phyloP scores from a whole-genome alignment of 2,888 invertebrate genomes.

The Epinotia brunnichana region DNA sequence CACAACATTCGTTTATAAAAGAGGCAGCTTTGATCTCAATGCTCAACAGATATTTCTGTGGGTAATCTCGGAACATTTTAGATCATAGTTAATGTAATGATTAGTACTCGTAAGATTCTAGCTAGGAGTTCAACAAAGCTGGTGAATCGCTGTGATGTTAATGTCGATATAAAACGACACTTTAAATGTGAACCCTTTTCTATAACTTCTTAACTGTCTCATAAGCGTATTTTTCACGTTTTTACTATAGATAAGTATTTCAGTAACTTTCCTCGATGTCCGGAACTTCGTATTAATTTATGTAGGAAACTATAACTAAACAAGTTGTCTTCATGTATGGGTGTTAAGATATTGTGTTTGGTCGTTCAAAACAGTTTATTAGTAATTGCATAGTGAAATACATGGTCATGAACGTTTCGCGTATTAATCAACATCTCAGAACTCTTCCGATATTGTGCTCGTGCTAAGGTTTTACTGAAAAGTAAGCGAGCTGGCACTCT shows the following conservation, averaged over 20 bases:
- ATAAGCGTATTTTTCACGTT: conserved; percentile 33
- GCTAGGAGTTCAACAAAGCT: conserved; percentile 56
- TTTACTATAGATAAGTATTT: conserved; percentile 28
- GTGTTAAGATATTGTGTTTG: no score
- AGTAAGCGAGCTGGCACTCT: no score
- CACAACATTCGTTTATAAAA: conserved; percentile 17
- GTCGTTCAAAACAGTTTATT: no score
- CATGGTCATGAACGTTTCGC: no score
- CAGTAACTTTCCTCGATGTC: conserved; percentile 10
- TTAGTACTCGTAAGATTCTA: conserved; percentile 25
- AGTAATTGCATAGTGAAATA: no score
- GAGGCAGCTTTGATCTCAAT: conserved; percentile 48
- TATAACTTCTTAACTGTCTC: conserved; percentile 35
- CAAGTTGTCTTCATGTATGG: conserved; percentile 1
- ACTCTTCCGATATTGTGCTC: no score
- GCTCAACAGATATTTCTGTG: conserved; percentile 47
- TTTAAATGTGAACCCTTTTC: conserved; percentile 38
- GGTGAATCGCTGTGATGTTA: conserved; percentile 57
- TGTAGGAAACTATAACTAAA: background rate
- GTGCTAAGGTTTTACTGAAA: no score
- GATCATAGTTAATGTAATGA: conserved; percentile 34
- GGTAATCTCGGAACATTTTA: conserved; percentile 48
- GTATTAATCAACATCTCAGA: no score
- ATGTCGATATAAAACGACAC: conserved; percentile 23
- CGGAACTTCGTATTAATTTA: conserved; percentile 11